Evolutionary conservation across 2,888 invertebrate species (phyloP).

Genomic region (Folsomia manolachei): DNA sequence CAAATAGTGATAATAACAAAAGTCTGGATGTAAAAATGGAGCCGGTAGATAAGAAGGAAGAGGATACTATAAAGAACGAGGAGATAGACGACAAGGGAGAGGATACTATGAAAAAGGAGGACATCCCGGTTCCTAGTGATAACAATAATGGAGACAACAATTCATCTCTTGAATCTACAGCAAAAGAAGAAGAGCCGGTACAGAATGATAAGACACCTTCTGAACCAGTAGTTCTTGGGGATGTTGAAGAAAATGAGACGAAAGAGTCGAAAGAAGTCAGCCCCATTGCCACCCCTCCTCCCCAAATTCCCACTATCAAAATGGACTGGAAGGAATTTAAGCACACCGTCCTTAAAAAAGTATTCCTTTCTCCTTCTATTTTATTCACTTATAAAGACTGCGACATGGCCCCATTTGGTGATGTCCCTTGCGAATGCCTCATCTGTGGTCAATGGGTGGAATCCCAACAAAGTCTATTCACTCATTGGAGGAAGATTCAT

Average conservation of each 20-base stretch:
- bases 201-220: background rate
- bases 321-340: slow-evolving; percentile 40
- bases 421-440: slow-evolving; percentile 49
- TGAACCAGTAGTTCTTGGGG: background rate
- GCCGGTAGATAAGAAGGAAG: no score
- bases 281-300: no score
- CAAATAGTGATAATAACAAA: background rate
- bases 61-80: background rate
- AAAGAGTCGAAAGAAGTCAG: no score
- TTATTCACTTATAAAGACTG: slow-evolving; percentile 28
- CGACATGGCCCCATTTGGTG: slow-evolving; percentile 34
- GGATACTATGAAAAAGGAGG: background rate
- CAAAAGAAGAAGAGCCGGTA: no score
- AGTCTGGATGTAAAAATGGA: background rate
- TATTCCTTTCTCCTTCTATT: slow-evolving; percentile 40
- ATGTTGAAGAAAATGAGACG: background rate
- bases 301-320: no score
- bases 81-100: background rate
- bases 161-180: no score
- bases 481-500: slow-evolving; percentile 48
- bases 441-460: slow-evolving; percentile 39
- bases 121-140: no score
- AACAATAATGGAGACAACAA: no score
- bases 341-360: slow-evolving; percentile 38
- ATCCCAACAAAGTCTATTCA: slow-evolving; percentile 41